Conservation (phyloP, 2,113 vertebrate genomes). For the Apeltes quadracus region DNA sequence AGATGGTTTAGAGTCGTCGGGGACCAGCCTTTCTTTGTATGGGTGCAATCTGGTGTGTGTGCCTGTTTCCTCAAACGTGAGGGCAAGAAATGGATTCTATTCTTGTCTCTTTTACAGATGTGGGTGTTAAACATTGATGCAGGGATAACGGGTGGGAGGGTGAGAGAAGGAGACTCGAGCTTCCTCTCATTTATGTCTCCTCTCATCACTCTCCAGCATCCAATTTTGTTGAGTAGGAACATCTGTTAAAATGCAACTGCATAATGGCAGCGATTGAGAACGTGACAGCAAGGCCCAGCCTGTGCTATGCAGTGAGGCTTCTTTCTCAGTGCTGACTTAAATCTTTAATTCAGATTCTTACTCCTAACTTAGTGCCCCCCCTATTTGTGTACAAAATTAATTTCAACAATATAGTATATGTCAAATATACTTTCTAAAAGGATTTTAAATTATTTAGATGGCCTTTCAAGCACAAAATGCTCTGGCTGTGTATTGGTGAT, state of each 20-base stretch:
- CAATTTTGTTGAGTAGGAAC: conserved; percentile 23
- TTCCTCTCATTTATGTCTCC: conserved; percentile 10
- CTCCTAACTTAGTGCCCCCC: background rate
- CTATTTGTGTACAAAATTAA: background rate
- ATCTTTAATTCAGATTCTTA: background rate
- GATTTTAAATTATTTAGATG: background rate
- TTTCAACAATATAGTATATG: background rate
- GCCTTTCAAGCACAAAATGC: background rate
- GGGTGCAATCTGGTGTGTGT: conserved; percentile 20
- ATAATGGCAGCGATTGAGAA: conserved; percentile 4
- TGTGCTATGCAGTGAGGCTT: background rate
- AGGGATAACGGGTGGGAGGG: conserved; percentile 15
- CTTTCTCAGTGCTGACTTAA: background rate
- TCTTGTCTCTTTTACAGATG: conserved; percentile 56
- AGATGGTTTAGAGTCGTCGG: conserved; percentile 9
- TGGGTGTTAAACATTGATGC: conserved; percentile 63
- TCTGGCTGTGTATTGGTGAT: background rate
- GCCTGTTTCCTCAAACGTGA: conserved; percentile 36
- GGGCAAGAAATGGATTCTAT: conserved; percentile 49
- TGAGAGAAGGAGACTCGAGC: background rate
- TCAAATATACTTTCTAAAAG: background rate
- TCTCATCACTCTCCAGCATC: conserved; percentile 24
- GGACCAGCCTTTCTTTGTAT: conserved; percentile 9
- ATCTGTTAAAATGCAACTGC: conserved; percentile 19
- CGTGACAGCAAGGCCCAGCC: background rate